Evolutionary conservation across 2,113 vertebrate genomes (phyloP).

Genomic region (Elgaria multicarinata): DNA sequence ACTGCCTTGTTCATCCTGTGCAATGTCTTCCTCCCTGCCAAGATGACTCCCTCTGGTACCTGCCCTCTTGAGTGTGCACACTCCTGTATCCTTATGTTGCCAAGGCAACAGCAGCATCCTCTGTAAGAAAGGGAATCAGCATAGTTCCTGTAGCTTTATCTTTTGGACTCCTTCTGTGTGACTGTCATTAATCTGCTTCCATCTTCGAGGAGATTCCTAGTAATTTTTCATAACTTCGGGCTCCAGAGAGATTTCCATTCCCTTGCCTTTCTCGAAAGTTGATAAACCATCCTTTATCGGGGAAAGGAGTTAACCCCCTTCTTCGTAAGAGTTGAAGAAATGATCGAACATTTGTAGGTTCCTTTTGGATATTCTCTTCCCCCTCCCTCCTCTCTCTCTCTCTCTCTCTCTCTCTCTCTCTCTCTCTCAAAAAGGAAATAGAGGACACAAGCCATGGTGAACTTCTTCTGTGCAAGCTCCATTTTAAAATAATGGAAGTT

Average conservation of each 20-base stretch:
- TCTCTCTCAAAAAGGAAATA: background rate
- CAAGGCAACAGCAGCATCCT: conserved; percentile 62
- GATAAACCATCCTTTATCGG: background rate
- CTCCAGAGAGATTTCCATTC: background rate
- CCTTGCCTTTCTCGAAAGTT: background rate
- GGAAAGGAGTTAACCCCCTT: conserved; percentile 27
- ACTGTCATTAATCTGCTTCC: background rate
- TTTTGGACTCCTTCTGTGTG: background rate
- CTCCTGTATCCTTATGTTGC: conserved; percentile 35
- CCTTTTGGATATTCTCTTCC: background rate
- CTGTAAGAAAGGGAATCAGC: background rate
- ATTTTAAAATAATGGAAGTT: background rate
- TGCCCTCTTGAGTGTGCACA: conserved; percentile 38
- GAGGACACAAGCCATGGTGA: background rate
- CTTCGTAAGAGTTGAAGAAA: background rate
- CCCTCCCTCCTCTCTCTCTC: background rate
- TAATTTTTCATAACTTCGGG: background rate
- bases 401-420: background rate
- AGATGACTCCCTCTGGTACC: conserved; percentile 30
- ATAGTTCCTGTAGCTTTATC: background rate
- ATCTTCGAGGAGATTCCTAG: background rate
- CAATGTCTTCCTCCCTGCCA: conserved; percentile 26
- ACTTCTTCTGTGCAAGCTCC: background rate
- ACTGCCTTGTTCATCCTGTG: background rate
- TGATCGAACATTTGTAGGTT: background rate